A percentile compares a stretch with the other conserved stretches of the same genome.
Conservation (phyloP, 2,113 vertebrate genomes). For the Microcebus ravelobensis region DNA sequence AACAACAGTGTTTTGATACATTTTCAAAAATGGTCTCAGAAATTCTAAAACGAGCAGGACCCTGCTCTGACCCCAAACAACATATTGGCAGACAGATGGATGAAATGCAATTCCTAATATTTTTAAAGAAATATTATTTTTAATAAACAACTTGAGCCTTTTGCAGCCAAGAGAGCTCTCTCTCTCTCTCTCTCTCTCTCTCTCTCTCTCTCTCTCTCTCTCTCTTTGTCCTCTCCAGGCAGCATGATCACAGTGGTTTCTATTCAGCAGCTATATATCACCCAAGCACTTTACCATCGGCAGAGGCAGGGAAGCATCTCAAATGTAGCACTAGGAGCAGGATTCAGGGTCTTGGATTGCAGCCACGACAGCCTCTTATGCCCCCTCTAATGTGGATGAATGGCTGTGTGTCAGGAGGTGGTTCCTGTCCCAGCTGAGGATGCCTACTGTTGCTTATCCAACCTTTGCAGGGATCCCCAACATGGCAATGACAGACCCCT, state of each 20-base stretch:
- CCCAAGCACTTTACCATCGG: constrained; percentile 20
- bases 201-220: background rate
- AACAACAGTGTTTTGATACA: constrained; percentile 60
- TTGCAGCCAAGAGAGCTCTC: background rate
- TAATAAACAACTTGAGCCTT: constrained; percentile 63
- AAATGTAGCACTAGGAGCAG: background rate
- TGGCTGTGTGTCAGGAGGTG: constrained; percentile 8
- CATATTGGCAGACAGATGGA: constrained; percentile 55
- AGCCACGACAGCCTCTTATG: background rate
- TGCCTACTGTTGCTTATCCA: background rate
- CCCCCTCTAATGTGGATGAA: background rate
- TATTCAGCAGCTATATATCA: constrained; percentile 32
- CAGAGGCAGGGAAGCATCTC: background rate
- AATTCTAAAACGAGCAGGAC: constrained; percentile 52
- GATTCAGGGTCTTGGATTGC: background rate
- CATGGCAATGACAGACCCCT: background rate
- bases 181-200: background rate
- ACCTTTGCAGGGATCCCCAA: constrained; percentile 13
- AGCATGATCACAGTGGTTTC: constrained; percentile 16
- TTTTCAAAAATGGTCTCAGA: constrained; percentile 59
- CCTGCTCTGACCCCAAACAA: constrained; percentile 53
- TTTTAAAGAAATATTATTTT: constrained; percentile 41
- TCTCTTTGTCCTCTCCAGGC: background rate
- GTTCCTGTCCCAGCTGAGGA: background rate
- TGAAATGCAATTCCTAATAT: constrained; percentile 47